phyloP scores from a whole-genome alignment of 2,797 vertebrate genomes.

The Acipenser ruthenus region DNA sequence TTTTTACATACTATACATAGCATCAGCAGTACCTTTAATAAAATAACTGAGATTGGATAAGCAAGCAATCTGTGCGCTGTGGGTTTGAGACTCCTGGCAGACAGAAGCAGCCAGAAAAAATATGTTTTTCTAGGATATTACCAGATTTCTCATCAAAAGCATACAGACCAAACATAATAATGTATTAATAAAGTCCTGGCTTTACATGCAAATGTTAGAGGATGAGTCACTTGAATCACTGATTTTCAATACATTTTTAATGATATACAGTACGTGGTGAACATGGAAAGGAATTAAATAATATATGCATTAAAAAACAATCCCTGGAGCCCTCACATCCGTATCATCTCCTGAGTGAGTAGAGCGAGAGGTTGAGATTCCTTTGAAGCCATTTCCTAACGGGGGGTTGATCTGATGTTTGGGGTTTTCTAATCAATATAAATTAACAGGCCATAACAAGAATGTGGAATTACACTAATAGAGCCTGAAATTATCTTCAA shows the following conservation, averaged over 20 bases:
- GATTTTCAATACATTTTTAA: too few relatives aligned
- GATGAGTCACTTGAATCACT: background rate
- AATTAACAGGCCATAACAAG: too few relatives aligned
- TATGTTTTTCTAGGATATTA: background rate
- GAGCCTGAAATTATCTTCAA: too few relatives aligned
- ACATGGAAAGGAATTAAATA: background rate
- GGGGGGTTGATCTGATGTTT: background rate
- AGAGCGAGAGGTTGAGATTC: background rate
- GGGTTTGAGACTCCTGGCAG: conserved; percentile 3
- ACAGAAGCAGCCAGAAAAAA: conserved; percentile 5
- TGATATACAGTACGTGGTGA: background rate
- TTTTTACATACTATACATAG: too few relatives aligned
- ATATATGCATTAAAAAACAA: background rate
- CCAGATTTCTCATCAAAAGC: too few relatives aligned
- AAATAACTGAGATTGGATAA: too few relatives aligned
- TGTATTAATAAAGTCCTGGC: background rate
- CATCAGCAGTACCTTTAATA: too few relatives aligned
- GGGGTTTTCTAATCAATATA: background rate
- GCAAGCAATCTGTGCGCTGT: too few relatives aligned
- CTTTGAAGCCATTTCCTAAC: background rate
- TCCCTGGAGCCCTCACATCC: background rate
- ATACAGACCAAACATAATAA: background rate
- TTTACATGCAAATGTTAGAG: conserved; percentile 10
- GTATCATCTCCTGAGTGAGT: background rate
- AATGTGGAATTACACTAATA: too few relatives aligned